Conservation (phyloP, 2,113 vertebrate species). For the Ptilonorhynchus violaceus region DNA sequence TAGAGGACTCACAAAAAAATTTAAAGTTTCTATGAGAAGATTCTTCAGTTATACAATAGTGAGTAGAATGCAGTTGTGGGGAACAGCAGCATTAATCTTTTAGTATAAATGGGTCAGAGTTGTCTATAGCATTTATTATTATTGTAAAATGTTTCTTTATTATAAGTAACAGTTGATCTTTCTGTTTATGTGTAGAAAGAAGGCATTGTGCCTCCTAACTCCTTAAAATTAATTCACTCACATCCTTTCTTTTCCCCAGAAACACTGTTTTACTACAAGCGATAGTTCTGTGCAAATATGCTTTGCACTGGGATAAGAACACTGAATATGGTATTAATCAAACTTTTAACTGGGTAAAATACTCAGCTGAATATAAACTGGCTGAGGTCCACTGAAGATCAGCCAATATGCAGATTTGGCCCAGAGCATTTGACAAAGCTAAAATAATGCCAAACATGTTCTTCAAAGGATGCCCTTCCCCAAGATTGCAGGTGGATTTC, state of each 20-base stretch:
- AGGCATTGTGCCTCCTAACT: neutral
- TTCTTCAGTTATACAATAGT: neutral
- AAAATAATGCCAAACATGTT: neutral
- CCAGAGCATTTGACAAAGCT: neutral
- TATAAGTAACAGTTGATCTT: neutral
- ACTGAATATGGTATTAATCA: neutral
- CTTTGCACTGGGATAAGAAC: neutral
- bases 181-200: neutral
- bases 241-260: neutral
- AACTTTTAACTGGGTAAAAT: neutral
- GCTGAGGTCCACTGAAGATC: neutral
- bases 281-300: neutral
- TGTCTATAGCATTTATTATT: neutral
- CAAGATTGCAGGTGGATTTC: neutral
- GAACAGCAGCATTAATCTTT: neutral
- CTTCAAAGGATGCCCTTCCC: neutral
- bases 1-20: neutral
- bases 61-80: neutral
- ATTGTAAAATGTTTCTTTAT: neutral
- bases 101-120: neutral
- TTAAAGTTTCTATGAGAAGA: neutral
- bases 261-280: neutral
- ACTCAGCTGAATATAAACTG: neutral
- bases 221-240: neutral
- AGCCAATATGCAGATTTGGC: neutral